A percentile compares a stretch with the other conserved stretches of the same genome.
Conservation (phyloP, 1,140 invertebrate species). For the Hypothenemus hampei region DNA sequence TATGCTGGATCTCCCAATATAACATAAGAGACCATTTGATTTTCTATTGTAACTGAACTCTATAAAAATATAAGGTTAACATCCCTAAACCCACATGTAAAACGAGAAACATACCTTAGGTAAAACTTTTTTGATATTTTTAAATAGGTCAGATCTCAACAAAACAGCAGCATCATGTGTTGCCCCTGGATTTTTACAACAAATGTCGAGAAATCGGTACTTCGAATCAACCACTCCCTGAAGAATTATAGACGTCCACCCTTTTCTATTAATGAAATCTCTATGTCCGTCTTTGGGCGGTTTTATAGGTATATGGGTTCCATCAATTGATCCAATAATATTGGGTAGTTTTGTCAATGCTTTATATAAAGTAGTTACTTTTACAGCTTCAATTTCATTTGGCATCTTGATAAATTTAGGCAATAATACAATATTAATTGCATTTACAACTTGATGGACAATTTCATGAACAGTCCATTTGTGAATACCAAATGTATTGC, state of each 20-base stretch:
- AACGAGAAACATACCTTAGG: background rate
- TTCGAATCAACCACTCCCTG: background rate
- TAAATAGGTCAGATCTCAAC: no score
- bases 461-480: conserved; percentile 27
- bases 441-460: conserved; percentile 19
- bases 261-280: conserved; percentile 4
- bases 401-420: conserved; percentile 17
- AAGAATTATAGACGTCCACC: background rate
- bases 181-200: background rate
- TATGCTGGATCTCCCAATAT: conserved; percentile 32
- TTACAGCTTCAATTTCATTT: background rate
- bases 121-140: background rate
- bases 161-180: background rate
- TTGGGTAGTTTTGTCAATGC: background rate
- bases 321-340: background rate
- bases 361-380: conserved; percentile 20
- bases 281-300: conserved; percentile 4
- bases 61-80: no score
- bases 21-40: conserved; percentile 14
- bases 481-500: conserved; percentile 26
- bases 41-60: background rate
- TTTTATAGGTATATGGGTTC: background rate
- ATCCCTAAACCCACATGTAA: background rate
- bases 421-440: conserved; percentile 10
- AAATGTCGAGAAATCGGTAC: conserved; percentile 1